A percentile compares a stretch with the other conserved stretches of the same genome.
Conservation (phyloP, 2,113 vertebrate species). For the Neomonachus schauinslandi region DNA sequence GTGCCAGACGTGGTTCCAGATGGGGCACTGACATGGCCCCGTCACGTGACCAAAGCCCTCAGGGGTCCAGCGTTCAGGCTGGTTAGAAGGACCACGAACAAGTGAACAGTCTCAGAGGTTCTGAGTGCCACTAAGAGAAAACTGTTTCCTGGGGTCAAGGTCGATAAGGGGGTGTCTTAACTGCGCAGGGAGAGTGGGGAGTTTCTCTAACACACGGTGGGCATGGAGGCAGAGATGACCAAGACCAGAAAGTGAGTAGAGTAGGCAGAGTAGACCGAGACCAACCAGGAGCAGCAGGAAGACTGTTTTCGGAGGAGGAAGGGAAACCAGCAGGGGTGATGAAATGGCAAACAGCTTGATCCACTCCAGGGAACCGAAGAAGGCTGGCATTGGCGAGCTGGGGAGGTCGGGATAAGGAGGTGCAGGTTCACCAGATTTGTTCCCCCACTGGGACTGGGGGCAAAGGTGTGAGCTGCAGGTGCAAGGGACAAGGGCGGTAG, state of each 20-base stretch:
- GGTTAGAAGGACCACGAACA: neutral
- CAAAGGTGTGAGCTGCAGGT: neutral
- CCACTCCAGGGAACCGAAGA: neutral
- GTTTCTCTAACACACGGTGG: neutral
- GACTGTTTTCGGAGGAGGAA: neutral
- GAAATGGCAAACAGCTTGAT: accelerated
- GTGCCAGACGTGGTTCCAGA: neutral
- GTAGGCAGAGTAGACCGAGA: no score
- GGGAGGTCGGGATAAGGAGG: neutral
- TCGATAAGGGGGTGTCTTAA: neutral
- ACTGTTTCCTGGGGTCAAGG: neutral
- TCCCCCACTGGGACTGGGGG: neutral
- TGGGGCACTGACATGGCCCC: no score
- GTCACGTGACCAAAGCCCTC: neutral
- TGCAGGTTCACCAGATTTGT: neutral
- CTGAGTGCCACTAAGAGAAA: neutral
- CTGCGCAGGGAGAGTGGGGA: neutral
- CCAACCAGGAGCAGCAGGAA: neutral
- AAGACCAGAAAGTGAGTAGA: neutral
- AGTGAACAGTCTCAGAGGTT: neutral
- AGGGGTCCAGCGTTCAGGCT: neutral
- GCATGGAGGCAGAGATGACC: neutral
- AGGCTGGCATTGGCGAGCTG: no score
- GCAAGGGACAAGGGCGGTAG: neutral
- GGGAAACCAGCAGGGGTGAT: neutral